These are phyloP conservation scores for Fragum sueziense DNA, from an alignment of 2,888 invertebrate genomes.

Conservation along the genomic window DNA sequence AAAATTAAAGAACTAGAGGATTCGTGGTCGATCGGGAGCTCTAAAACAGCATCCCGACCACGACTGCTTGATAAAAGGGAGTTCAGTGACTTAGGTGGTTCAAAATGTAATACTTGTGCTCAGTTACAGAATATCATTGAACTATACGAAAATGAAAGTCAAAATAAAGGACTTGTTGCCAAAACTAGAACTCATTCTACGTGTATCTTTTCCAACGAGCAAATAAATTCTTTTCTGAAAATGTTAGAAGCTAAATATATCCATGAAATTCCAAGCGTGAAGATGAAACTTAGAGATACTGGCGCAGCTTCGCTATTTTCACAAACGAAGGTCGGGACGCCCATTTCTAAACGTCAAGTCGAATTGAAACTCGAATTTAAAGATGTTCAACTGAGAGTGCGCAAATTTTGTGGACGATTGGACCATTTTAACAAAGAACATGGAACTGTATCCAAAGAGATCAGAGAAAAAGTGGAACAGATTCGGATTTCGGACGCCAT, in stretches of 20 bases:
- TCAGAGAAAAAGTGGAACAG: conserved; percentile 40
- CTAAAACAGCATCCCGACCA: background rate
- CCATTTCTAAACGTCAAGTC: conserved; percentile 31
- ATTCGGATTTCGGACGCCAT: conserved; percentile 41
- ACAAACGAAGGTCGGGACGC: background rate
- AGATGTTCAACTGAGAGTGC: conserved; percentile 35
- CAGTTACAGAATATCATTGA: conserved; percentile 43
- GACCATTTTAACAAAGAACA: conserved; percentile 46
- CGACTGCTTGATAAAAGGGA: background rate
- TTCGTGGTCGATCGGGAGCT: background rate
- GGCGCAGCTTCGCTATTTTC: background rate
- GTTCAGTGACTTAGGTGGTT: background rate
- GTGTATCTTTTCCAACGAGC: conserved; percentile 54
- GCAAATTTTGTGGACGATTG: conserved; percentile 43
- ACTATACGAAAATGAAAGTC: conserved; percentile 35
- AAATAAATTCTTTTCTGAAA: conserved; percentile 44
- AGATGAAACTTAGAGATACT: conserved; percentile 26
- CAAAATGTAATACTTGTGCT: conserved; percentile 39
- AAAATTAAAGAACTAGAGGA: conserved; percentile 31
- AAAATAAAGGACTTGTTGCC: background rate
- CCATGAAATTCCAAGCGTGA: conserved; percentile 35
- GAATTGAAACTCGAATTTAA: conserved; percentile 20
- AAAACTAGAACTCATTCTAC: conserved; percentile 32
- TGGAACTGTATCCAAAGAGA: conserved; percentile 32
- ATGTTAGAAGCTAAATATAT: conserved; percentile 49